phyloP scores from a whole-genome alignment of 2,888 invertebrate genomes.

The Masnerella sp. region DNA sequence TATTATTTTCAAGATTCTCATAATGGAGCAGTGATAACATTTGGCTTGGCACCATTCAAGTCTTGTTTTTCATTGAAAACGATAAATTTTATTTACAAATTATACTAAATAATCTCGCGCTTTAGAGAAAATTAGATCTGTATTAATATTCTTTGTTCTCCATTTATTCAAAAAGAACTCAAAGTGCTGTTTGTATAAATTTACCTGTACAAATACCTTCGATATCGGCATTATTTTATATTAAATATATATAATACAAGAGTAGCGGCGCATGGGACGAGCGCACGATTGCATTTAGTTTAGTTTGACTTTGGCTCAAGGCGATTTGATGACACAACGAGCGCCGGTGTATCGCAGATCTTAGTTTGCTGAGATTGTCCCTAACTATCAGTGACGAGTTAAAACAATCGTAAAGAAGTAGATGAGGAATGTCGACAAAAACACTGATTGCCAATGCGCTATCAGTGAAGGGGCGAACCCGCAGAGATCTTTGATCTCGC shows the following conservation, averaged over 20 bases:
- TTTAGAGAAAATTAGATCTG: too few species aligned
- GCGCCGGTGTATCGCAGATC: conserved; percentile 56
- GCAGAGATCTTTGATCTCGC: conserved; percentile 76
- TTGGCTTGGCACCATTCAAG: too few species aligned
- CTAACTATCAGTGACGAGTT: conserved; percentile 47
- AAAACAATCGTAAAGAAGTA: conserved; percentile 33
- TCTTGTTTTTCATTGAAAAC: too few species aligned
- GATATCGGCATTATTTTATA: conserved; percentile 19
- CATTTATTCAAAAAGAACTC: conserved; percentile 17
- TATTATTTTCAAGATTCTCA: too few species aligned
- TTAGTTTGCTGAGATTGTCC: conserved; percentile 20
- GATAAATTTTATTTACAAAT: too few species aligned
- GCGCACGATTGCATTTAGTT: conserved; percentile 62
- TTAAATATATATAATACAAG: conserved; percentile 53
- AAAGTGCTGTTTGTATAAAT: conserved; percentile 8
- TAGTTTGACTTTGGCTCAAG: conserved; percentile 65
- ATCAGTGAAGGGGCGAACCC: conserved; percentile 66
- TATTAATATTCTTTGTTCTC: not conserved
- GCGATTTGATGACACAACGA: conserved; percentile 35
- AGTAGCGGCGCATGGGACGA: conserved; percentile 64
- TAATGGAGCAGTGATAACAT: too few species aligned
- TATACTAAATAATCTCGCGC: too few species aligned
- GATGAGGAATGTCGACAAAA: conserved; percentile 41
- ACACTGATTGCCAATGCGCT: conserved; percentile 29
- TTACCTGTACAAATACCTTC: conserved; percentile 51